Base-by-base conservation (phyloP, 2,113 vertebrate genomes). In the Perca fluviatilis region DNA sequence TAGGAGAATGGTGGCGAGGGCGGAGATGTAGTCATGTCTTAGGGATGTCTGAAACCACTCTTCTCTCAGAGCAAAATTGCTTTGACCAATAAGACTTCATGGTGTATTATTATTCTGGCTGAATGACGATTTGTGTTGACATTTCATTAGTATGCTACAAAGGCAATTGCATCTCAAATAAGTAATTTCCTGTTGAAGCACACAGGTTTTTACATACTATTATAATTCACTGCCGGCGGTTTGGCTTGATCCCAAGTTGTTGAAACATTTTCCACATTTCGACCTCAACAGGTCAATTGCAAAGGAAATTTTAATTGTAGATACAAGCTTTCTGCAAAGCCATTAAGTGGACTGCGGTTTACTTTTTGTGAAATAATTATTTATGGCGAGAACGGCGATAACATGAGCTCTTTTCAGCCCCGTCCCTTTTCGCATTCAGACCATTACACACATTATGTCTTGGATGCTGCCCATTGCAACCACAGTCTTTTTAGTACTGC, bases 241-340 rank as follows among this genome's bases (percentile, higher is more conserved):
- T 87, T 80, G 85, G 80, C 73, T 33, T 12, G 2, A 70, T 66
- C 74, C 78, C 80, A 84, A 66, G 18, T 12, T n/a, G 47, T 6
- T 67, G 75, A 68, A 81, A 64, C 79, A 5, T 86, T 82, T 84
- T 80, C 85, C 75, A 79, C 75, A 69, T 85, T 85, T 68, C 68
- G 56, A 76, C 85, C 83, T 58, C 80, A 80, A 47, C 61, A 70
- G 86, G 77, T 87, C 82, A 77, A 21, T 85, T 4, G 57, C 50
- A 47, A 69, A 61, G 69, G 66, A 82, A 83, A 77, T 77, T 80
- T 77, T 80, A 86, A 86, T 88, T 86, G 78, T 66, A n/a, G 80
- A 79, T 51, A 43, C 61, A 61, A 60, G 80, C 69, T 64, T 63
- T 77, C 76, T 67, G 74, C 50, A 69, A 49, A 79, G 56, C 66